phyloP scores from a whole-genome alignment of 2,888 invertebrate species.

The Barypeithes pellucidus region DNA sequence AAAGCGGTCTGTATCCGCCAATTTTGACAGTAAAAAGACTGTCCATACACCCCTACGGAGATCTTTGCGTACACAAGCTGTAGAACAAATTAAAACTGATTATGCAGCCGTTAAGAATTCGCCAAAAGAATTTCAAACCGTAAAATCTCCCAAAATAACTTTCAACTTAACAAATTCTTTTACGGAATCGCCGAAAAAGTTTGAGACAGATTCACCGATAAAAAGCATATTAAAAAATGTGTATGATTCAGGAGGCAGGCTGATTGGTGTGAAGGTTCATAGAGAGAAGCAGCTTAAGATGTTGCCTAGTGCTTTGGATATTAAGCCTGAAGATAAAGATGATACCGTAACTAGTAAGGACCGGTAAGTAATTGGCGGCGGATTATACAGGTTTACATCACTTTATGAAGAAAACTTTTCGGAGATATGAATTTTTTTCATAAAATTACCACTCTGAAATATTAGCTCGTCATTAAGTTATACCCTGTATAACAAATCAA shows the following conservation, averaged over 20 bases:
- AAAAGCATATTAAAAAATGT: slow-evolving; percentile 29
- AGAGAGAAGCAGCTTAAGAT: slow-evolving; percentile 3
- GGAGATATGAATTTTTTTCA: too few species aligned
- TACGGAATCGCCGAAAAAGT: slow-evolving; percentile 4
- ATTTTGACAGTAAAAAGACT: slow-evolving; percentile 3
- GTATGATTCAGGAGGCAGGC: slow-evolving; percentile 3
- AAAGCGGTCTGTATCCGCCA: slow-evolving; percentile 14
- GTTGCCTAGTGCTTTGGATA: slow-evolving; percentile 8
- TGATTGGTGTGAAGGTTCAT: slow-evolving; percentile 11
- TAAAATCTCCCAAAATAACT: slow-evolving; percentile 11
- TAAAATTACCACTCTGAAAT: too few species aligned
- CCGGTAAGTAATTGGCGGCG: slow-evolving; percentile 18
- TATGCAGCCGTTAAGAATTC: neutral
- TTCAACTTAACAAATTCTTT: slow-evolving; percentile 17
- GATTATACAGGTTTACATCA: too few species aligned
- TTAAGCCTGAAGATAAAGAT: slow-evolving; percentile 12
- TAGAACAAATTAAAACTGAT: neutral
- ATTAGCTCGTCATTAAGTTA: too few species aligned
- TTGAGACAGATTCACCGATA: neutral
- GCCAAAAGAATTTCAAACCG: neutral
- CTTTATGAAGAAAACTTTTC: too few species aligned
- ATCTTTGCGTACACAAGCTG: slow-evolving; percentile 9
- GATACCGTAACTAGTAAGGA: neutral
- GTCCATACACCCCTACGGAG: neutral
- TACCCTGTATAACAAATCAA: too few species aligned